Evolutionary conservation across 2,797 vertebrate species (phyloP).

Genomic region (Staurois parvus): DNA sequence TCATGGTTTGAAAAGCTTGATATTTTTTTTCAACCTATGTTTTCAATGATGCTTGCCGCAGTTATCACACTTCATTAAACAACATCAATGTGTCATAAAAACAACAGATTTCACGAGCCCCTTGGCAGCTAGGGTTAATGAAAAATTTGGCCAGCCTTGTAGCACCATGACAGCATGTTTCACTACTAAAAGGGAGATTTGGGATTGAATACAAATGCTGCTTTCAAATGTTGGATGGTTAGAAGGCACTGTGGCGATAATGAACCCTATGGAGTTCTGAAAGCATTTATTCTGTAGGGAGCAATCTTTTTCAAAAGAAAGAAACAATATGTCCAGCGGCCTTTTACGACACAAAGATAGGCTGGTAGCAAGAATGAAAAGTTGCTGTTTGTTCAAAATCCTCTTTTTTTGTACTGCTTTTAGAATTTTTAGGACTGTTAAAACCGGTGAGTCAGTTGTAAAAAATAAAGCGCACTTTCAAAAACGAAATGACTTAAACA

Average conservation of each 20-base stretch:
- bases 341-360: slow-evolving; percentile 54
- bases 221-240: slow-evolving; percentile 60
- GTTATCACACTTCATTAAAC: slow-evolving; percentile 61
- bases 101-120: not conserved
- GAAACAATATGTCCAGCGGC: slow-evolving; percentile 59
- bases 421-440: not conserved
- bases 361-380: slow-evolving; percentile 41
- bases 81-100: slow-evolving; percentile 62
- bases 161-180: slow-evolving; percentile 15
- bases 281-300: slow-evolving; percentile 61
- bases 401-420: slow-evolving; percentile 21
- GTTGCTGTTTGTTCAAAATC: slow-evolving; percentile 52
- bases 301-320: slow-evolving; percentile 56
- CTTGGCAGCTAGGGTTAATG: slow-evolving; percentile 36
- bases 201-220: slow-evolving; percentile 60
- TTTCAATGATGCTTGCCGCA: slow-evolving; percentile 72
- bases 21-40: slow-evolving; percentile 65
- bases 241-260: slow-evolving; percentile 61
- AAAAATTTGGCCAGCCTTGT: slow-evolving; percentile 47
- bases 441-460: not conserved
- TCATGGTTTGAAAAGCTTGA: slow-evolving; percentile 66
- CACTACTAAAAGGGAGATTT: slow-evolving; percentile 43
- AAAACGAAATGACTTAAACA: not conserved
- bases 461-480: not conserved
- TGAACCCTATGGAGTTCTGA: slow-evolving; percentile 57